Evolutionary conservation across 2,797 vertebrate genomes (phyloP), one percentile per base, ranked within the genome.

Genomic region (Cheirogaleus major): DNA sequence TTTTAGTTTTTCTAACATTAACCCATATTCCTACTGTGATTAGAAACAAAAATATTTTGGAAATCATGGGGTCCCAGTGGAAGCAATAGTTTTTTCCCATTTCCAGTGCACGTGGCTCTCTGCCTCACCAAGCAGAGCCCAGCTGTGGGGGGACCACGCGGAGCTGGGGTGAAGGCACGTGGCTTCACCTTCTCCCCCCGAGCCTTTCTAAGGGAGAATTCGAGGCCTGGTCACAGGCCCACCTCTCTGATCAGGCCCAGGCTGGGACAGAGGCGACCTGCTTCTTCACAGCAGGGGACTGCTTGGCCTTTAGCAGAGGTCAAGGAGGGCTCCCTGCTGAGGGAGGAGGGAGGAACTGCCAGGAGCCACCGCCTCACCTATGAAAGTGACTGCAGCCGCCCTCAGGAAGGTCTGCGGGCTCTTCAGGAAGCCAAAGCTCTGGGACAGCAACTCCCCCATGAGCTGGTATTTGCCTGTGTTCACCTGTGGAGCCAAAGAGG

Each of bases 361-460:
- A 15, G 81, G 30, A 63, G 35, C 45, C 41, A 86, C 12, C 2
- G 0, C 30, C 83, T 95, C 88, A 95, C 92, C 92, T 75, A 95
- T 81, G 73, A 93, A 81, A 1, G 25, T 93, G 81, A 95, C 22
- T 20, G 92, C 70, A 43, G 94, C 94, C 18, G 23, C 8, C 67
- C 81, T 43, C 3, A 94, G 65, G 67, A 69, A 87, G 43, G 81
- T 7, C 63, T 83, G 50, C 2, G 72, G 20, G 30, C 65, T 96
- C n/a, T 76, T 72, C 78, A 96, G 61, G 27, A 96, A 96, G 27
- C 9, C 10, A 20, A 96, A 91, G 61, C 67, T 96, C 83, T 93
- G 87, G 45, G 13, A 55, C 41, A 95, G 43, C 11, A 96, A 57
- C 30, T 96, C 95, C 25, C 95, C 90, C 41, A 96, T 6, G 2